Base-by-base conservation (phyloP, 2,888 invertebrate genomes). In the Yponomeuta cagnagella region DNA sequence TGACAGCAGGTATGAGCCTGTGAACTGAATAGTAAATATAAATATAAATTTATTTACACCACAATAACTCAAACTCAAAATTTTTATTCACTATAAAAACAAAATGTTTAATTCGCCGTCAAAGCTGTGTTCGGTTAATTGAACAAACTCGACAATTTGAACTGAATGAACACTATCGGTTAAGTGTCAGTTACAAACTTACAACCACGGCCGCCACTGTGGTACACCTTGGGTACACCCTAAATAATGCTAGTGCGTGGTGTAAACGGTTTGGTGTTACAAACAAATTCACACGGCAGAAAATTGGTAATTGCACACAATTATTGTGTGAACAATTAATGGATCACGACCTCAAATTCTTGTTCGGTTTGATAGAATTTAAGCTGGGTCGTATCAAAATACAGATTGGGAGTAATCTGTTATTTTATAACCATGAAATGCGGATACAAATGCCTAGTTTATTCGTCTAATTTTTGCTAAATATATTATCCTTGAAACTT, bases 81-180 rank as follows among this genome's bases (percentile, higher is more conserved):
- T 23, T 23, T 23, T 23, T 23, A 23, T 23, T 23, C 23, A 23
- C 23, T 23, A 23, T 23, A 23, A 23, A 23, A 23, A 23, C 23
- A 23, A 23, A 23, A 23, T 23, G 23, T 23, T 23, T 23, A 23
- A 23, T 23, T 23, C 23, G 23, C 0, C 23, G 23, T 23, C 23
- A 23, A 23, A 23, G 23, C 23, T 23, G 23, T 9, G 52, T 6
- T 12, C 78, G 75, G 75, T 78, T 82, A 64, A 30, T 64, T 4
- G 10, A 30, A 64, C 10, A 23, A 9, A 64, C 10, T 30, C 64
- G 31, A 64, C 30, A 64, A 52, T 23, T 30, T n/a, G n/a, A n/a
- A n/a, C n/a, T 69, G 48, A 52, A 12, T 48, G 48, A n/a, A 15
- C n/a, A 48, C 23, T 31, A 65, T 65, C 65, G 31, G 33, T 31